Evolutionary conservation across 2,888 invertebrate species (phyloP), one percentile per base, ranked within the genome.

Genomic region (Ophion slaviceki): DNA sequence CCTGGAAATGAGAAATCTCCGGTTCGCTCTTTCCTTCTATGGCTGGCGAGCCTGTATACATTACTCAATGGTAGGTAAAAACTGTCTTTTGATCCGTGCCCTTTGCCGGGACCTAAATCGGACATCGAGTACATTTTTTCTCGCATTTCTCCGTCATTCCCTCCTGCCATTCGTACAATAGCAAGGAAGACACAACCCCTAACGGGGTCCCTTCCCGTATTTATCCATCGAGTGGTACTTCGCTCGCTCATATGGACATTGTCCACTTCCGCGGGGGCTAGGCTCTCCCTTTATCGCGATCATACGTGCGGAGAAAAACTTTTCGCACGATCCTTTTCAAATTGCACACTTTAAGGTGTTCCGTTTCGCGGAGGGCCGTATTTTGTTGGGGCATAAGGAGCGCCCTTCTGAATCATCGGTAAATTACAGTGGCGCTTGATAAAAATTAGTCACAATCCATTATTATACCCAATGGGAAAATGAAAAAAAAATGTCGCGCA

Each of bases 1-100:
- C 91, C 93, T 93, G 93, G 93, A 94, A 93, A 94, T 93, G 92
- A 93, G 93, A 92, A 93, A 94, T 93, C 93, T 93, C 93, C 93
- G 92, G 92, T 92, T 89, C 89, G 89, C 90, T 89, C 90, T 92
- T 90, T 90, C 90, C 89, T 90, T 80, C 81, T 75, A 53, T 53
- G 76, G 59, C 68, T 80, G 57, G 61, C 78, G n/a, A 74, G 66
- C 53, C 64, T 47, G 67, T 72, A 45, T 77, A 78, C 74, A 78
- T 78, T 83, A 90, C 90, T 91, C 91, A 91, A 92, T 91, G 90
- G 90, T 87, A 92, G 91, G 91, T 90, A 92, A 93, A 93, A 93
- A 92, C 90, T 91, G 92, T 90, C 92, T 92, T 93, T 92, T 92
- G 92, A 92, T 90, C 90, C 86, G 17, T 47, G 53, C 40, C 40